A percentile compares a stretch with the other conserved stretches of the same genome.
phyloP scores from a whole-genome alignment of 2,113 vertebrate species.

The Conger conger region DNA sequence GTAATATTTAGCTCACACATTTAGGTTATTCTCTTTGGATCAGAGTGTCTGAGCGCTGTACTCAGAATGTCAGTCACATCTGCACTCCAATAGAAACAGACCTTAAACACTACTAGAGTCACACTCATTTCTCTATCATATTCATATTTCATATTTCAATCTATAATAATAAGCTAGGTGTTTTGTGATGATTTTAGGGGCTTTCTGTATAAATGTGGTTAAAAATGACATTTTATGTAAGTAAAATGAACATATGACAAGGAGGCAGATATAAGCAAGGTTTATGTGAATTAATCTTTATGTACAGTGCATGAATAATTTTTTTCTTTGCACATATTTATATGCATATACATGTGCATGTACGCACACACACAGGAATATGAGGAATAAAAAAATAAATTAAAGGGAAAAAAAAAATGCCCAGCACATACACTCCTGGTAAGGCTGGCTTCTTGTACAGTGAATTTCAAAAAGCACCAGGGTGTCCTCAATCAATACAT shows the following conservation, averaged over 20 bases:
- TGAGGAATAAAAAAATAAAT: not conserved
- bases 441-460: conserved; percentile 46
- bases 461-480: conserved; percentile 75
- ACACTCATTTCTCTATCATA: not conserved
- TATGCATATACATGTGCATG: not conserved
- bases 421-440: not conserved
- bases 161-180: not conserved
- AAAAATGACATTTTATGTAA: too few relatives aligned
- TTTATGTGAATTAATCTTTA: not conserved
- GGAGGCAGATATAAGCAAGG: too few relatives aligned
- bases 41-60: not conserved
- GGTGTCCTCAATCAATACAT: conserved; percentile 74
- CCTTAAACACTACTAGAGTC: not conserved
- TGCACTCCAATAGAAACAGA: conserved; percentile 4
- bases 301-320: too few relatives aligned
- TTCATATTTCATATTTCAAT: not conserved
- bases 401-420: not conserved
- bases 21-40: not conserved
- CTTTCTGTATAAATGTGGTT: not conserved
- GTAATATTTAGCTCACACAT: not conserved
- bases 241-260: too few relatives aligned
- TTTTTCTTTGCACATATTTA: too few relatives aligned
- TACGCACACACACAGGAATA: not conserved
- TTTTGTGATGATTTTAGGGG: not conserved
- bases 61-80: not conserved